These are phyloP conservation scores for Polyommatus icarus DNA, from an alignment of 2,888 invertebrate species.

Conservation along the genomic window DNA sequence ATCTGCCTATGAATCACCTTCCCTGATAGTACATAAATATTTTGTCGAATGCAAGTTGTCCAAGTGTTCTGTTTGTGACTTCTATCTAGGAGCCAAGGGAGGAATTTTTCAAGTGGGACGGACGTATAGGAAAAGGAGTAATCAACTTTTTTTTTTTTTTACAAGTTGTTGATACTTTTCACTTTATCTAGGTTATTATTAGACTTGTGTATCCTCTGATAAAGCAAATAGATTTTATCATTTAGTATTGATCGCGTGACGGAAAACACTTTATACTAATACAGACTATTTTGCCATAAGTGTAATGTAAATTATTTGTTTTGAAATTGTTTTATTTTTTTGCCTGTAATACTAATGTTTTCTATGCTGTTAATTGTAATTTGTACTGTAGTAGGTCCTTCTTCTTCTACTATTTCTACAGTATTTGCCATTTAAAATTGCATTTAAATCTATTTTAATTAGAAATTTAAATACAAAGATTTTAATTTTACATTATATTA, in stretches of 20 bases:
- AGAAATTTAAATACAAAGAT: neutral
- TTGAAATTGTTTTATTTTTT: neutral
- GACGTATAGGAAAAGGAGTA: too few relatives aligned
- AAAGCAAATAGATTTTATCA: conserved; percentile 10
- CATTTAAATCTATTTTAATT: too few relatives aligned
- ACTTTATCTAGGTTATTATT: neutral
- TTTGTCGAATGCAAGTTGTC: too few relatives aligned
- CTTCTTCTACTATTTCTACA: too few relatives aligned
- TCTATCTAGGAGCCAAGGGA: too few relatives aligned
- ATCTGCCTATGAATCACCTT: too few relatives aligned
- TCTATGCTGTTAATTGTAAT: too few relatives aligned
- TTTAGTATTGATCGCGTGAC: conserved; percentile 1
- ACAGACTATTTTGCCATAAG: neutral
- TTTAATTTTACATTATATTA: neutral
- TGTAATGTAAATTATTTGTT: neutral
- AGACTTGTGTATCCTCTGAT: neutral
- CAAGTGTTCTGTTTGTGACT: too few relatives aligned
- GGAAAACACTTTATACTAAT: neutral
- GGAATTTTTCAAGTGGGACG: too few relatives aligned
- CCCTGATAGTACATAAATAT: too few relatives aligned
- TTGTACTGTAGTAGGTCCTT: too few relatives aligned
- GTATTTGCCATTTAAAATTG: too few relatives aligned
- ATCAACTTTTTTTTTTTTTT: neutral
- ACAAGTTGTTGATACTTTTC: neutral
- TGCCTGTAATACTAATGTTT: neutral